Evolutionary conservation across 2,888 invertebrate genomes (phyloP).

Genomic region (Amaurobius ferox): DNA sequence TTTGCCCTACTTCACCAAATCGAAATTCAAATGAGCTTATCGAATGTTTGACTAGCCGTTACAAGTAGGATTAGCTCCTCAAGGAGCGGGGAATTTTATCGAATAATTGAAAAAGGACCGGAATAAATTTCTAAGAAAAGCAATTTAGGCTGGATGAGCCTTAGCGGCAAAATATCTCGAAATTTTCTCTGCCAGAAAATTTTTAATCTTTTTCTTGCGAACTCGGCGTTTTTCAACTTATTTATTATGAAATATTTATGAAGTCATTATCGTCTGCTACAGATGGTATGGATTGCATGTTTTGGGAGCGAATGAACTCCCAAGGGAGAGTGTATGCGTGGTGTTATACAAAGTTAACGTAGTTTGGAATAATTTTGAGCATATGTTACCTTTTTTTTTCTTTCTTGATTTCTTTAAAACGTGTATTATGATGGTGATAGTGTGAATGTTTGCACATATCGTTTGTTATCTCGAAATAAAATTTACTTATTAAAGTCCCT

Average conservation of each 20-base stretch:
- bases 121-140: conserved; percentile 8
- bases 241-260: conserved; percentile 29
- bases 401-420: no score
- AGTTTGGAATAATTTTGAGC: no score
- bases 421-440: no score
- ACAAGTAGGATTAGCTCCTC: conserved; percentile 20
- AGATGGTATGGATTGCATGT: not conserved
- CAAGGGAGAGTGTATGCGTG: no score
- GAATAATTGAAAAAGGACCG: conserved; percentile 21
- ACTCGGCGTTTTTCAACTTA: not conserved
- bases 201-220: not conserved
- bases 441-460: no score
- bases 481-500: no score
- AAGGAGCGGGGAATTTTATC: conserved; percentile 22
- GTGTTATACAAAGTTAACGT: no score
- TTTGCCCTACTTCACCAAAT: not conserved
- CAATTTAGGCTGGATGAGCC: not conserved
- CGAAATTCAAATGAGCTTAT: conserved; percentile 43
- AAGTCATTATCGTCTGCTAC: not conserved
- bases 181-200: not conserved
- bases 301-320: not conserved
- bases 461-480: no score
- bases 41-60: conserved; percentile 25
- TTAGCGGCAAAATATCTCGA: not conserved
- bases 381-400: no score